Evolutionary conservation across 1,140 invertebrate genomes (phyloP).

Genomic region (Ceratosolen solmsi): DNA sequence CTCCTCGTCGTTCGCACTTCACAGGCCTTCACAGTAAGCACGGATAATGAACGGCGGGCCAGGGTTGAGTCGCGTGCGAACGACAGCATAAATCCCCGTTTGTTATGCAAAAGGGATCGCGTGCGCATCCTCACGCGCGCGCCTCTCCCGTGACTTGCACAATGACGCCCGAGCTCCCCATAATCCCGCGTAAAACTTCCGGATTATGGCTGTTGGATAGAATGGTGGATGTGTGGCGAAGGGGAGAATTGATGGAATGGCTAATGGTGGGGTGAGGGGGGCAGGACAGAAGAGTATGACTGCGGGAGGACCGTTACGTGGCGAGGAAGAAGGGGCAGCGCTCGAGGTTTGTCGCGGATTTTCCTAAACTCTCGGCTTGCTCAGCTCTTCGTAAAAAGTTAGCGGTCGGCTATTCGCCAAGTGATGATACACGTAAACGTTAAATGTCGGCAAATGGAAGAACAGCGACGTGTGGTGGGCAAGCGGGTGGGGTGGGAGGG

Average conservation of each 20-base stretch:
- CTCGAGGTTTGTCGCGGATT: too few relatives aligned
- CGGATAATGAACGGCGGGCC: neutral
- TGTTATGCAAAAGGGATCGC: too few relatives aligned
- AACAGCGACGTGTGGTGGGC: too few relatives aligned
- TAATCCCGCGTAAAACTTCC: conserved; percentile 1
- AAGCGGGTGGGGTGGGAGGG: neutral
- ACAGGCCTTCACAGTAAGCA: neutral
- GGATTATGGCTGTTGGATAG: neutral
- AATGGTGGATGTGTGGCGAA: neutral
- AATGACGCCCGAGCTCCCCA: neutral
- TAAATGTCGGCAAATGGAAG: neutral
- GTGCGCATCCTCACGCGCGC: neutral
- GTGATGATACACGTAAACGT: too few relatives aligned
- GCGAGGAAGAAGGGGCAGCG: too few relatives aligned
- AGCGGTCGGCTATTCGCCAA: too few relatives aligned
- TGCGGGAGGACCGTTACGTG: neutral
- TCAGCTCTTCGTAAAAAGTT: too few relatives aligned
- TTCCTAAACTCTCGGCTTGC: too few relatives aligned
- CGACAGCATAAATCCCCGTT: neutral
- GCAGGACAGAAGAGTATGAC: too few relatives aligned
- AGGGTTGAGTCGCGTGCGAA: neutral
- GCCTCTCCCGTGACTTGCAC: neutral
- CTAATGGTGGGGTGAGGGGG: neutral
- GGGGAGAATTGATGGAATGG: neutral
- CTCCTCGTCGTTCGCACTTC: neutral